These are phyloP conservation scores for Phalacrocorax carbo DNA, from an alignment of 2,113 vertebrate genomes.

Conservation along the genomic window DNA sequence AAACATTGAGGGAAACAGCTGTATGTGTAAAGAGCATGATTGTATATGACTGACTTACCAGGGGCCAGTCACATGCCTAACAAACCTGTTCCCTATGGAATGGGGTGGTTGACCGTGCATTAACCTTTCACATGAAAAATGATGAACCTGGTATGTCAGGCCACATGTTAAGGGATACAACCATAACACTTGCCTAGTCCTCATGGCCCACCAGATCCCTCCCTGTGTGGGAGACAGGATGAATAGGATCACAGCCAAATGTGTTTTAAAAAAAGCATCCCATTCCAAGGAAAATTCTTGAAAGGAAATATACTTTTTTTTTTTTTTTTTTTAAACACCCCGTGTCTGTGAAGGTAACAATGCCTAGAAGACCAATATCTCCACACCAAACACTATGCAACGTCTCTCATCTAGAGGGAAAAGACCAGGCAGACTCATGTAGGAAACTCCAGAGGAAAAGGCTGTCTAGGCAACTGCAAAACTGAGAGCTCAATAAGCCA, in stretches of 20 bases:
- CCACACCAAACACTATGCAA: neutral
- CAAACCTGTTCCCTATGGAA: neutral
- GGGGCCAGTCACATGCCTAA: neutral
- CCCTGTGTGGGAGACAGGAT: neutral
- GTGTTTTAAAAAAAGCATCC: neutral
- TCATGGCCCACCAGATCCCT: rapidly evolving
- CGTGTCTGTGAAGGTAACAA: neutral
- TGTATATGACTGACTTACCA: neutral
- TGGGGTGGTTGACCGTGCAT: neutral
- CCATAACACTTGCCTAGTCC: neutral
- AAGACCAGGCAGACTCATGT: neutral
- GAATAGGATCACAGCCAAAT: neutral
- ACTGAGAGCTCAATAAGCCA: constrained; percentile 4
- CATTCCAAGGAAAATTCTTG: neutral
- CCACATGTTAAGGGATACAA: neutral
- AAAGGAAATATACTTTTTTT: neutral
- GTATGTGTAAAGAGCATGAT: neutral
- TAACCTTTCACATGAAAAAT: neutral
- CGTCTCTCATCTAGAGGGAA: neutral
- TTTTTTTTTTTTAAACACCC: neutral
- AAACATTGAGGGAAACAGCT: neutral
- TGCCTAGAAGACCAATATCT: neutral
- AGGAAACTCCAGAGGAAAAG: neutral
- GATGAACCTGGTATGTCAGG: neutral
- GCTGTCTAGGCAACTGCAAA: neutral